Evolutionary conservation across 2,113 vertebrate genomes (phyloP), one percentile per base, ranked within the genome.

Genomic region (Pteronura brasiliensis): DNA sequence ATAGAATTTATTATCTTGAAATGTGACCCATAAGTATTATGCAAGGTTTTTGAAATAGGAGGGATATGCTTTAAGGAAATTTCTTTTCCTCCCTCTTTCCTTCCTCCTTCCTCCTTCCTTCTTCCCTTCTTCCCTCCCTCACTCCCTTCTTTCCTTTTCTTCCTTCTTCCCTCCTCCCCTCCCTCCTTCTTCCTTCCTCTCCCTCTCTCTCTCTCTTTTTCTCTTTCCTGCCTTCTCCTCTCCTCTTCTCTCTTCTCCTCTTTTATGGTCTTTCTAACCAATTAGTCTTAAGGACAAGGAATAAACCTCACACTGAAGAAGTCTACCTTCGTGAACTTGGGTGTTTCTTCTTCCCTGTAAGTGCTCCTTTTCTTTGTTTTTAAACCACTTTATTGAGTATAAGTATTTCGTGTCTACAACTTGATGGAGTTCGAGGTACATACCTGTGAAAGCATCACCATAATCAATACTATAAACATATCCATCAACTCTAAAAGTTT

Each of bases 121-220:
- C 21, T 15, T 4, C 18, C 4, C 7, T 63, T 11, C 8, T 34
- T n/a, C n/a, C n/a, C n/a, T n/a, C n/a, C n/a, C n/a, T n/a, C n/a
- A n/a, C n/a, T n/a, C n/a, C n/a, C n/a, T n/a, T n/a, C n/a, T n/a
- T n/a, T n/a, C n/a, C n/a, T n/a, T n/a, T n/a, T n/a, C n/a, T n/a
- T 5, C 44, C 44, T 10, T 47, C 47, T 11, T 11, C 47, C 10
- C 47, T 1, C 20, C 20, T 36, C 1, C 47, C 12, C 47, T 49
- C 21, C 0, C 21, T 23, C 12, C 69, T 21, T 72, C 18, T 47
- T 47, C 10, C 69, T 17, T 72, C 18, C 34, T 4, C 9, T 20
- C 17, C 18, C 27, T 8, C 1, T 1, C 31, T 3, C 34, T 17
- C 6, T 1, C 65, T 34, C 31, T 4, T 21, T 36, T 15, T 4